These are phyloP conservation scores for Listronotus bonariensis DNA, from an alignment of 1,140 invertebrate genomes.

Conservation along the genomic window DNA sequence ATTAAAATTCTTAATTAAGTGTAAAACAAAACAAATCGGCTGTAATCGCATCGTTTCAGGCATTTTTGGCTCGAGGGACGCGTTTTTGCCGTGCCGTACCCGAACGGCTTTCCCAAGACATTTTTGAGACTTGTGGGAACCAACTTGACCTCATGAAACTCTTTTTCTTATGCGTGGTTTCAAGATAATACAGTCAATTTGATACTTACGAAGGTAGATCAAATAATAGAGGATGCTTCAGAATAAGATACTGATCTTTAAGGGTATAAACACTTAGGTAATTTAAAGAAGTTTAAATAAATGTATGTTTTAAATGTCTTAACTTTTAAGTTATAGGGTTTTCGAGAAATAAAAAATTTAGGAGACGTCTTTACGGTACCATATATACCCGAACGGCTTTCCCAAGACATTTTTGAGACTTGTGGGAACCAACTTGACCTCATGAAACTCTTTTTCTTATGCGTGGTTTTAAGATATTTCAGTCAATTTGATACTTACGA, in stretches of 20 bases:
- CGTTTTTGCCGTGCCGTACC: conserved; percentile 35
- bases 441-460: conserved; percentile 4
- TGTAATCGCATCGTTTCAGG: conserved; percentile 38
- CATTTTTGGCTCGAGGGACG: conserved; percentile 28
- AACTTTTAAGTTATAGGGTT: no score
- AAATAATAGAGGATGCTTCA: no score
- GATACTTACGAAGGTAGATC: no score
- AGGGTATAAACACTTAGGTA: no score
- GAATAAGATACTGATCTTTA: no score
- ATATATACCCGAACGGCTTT: conserved; percentile 33
- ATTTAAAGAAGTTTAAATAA: no score
- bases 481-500: no score
- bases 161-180: not conserved
- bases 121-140: conserved; percentile 33
- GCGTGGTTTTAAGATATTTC: no score
- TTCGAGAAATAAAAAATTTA: no score
- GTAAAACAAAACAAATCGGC: conserved; percentile 41
- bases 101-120: conserved; percentile 32
- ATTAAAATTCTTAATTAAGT: conserved; percentile 41
- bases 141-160: conserved; percentile 18
- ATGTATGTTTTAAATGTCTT: no score
- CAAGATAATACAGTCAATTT: no score
- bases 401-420: conserved; percentile 32
- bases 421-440: conserved; percentile 30
- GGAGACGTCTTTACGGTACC: conserved; percentile 33